These are phyloP conservation scores for Acronicta aceris DNA, from an alignment of 2,888 invertebrate species.

Conservation along the genomic window DNA sequence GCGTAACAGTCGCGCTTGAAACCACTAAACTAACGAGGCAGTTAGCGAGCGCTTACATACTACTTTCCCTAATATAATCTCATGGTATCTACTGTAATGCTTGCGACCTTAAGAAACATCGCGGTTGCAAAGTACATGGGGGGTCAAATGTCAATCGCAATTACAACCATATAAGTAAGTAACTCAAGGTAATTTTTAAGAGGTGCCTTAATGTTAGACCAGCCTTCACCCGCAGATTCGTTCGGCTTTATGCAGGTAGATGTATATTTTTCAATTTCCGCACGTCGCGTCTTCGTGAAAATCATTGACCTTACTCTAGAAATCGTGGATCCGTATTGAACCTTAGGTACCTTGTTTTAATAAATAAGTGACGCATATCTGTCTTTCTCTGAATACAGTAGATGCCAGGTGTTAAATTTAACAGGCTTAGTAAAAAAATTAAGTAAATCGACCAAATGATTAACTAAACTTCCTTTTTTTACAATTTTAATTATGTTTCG, in stretches of 20 bases:
- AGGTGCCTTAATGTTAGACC: slow-evolving; percentile 26
- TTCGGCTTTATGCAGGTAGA: slow-evolving; percentile 24
- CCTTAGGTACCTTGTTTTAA: background rate
- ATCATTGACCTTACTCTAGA: slow-evolving; percentile 23
- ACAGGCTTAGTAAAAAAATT: too few species aligned
- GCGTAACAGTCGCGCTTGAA: too few species aligned
- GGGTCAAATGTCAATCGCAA: slow-evolving; percentile 53
- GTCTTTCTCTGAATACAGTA: too few species aligned
- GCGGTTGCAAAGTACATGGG: slow-evolving; percentile 29
- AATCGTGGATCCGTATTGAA: slow-evolving; percentile 8
- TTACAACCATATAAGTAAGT: slow-evolving; percentile 31
- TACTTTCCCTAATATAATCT: slow-evolving; percentile 16
- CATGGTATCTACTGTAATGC: slow-evolving; percentile 1
- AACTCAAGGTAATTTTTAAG: slow-evolving; percentile 32
- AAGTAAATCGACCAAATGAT: too few species aligned
- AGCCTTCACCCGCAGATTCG: slow-evolving; percentile 33
- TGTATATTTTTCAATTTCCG: slow-evolving; percentile 50
- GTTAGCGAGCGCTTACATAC: background rate
- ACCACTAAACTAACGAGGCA: too few species aligned
- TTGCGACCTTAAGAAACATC: slow-evolving; percentile 33
- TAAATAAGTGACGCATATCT: too few species aligned
- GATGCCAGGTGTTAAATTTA: too few species aligned
- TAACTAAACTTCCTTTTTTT: too few species aligned
- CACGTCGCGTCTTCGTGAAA: slow-evolving; percentile 23
- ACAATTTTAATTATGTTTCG: too few species aligned